These are phyloP conservation scores for Stegana nigrithorax DNA, from an alignment of 2,888 invertebrate genomes.

Conservation along the genomic window DNA sequence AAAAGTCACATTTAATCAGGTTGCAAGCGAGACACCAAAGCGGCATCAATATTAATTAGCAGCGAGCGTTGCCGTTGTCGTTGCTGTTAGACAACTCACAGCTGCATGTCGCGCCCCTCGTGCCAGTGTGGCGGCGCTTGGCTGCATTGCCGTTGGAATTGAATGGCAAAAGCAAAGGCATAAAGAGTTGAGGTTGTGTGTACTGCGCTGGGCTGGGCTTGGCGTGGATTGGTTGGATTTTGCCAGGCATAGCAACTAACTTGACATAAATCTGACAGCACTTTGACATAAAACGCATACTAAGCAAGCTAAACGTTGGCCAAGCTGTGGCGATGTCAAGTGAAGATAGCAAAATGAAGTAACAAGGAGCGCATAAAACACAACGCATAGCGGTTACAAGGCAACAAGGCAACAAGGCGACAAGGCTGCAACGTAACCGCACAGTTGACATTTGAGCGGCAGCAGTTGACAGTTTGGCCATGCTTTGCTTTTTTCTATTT, in stretches of 20 bases:
- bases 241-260: conserved; percentile 18
- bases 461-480: conserved; percentile 15
- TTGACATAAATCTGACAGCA: conserved; percentile 55
- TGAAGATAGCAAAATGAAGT: neutral
- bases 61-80: no score
- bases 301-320: conserved; percentile 44
- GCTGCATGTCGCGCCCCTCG: no score
- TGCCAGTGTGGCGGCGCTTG: no score
- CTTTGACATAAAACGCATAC: conserved; percentile 57
- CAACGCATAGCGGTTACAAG: no score
- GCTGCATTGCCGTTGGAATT: no score
- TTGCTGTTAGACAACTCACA: no score
- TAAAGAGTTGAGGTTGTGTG: no score
- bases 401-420: conserved; percentile 13
- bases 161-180: no score
- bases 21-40: conserved; percentile 30
- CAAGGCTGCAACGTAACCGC: neutral
- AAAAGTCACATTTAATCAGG: conserved; percentile 52
- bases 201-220: no score
- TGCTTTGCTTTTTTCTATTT: no score
- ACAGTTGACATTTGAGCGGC: conserved; percentile 13
- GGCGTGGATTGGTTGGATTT: no score
- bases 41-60: conserved; percentile 55
- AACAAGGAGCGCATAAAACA: no score
- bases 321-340: neutral